Evolutionary conservation across 1,140 invertebrate species (phyloP).

Genomic region (Tribolium madens): DNA sequence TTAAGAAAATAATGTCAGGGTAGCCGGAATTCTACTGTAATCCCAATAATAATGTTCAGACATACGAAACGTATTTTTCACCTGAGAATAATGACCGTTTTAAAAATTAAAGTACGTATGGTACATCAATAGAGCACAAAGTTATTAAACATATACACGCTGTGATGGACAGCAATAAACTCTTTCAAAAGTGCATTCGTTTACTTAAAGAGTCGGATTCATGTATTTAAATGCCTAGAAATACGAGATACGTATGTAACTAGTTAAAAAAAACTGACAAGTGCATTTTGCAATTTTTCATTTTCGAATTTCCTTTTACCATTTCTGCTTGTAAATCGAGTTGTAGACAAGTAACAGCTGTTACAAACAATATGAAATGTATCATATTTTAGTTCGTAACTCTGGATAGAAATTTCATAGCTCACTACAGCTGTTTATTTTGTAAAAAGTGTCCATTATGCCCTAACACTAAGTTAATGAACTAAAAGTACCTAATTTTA

Average conservation of each 20-base stretch:
- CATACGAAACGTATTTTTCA: constrained; percentile 32
- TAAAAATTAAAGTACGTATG: constrained; percentile 39
- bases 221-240: background rate
- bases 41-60: constrained; percentile 49
- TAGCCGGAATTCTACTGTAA: constrained; percentile 35
- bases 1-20: constrained; percentile 52
- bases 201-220: background rate
- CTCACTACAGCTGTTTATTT: background rate
- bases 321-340: background rate
- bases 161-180: background rate
- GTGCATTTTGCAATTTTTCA: background rate
- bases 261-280: background rate
- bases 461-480: too few relatives aligned
- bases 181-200: background rate
- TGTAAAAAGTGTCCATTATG: too few relatives aligned
- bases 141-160: too few relatives aligned
- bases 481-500: too few relatives aligned
- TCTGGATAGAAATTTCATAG: background rate
- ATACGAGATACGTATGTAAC: background rate
- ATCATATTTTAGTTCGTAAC: background rate
- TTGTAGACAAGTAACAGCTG: background rate
- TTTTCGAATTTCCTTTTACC: background rate
- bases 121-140: background rate
- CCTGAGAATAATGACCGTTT: constrained; percentile 9
- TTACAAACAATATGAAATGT: background rate